Conservation (phyloP, 2,888 invertebrate species). For the Agrochola circellaris region DNA sequence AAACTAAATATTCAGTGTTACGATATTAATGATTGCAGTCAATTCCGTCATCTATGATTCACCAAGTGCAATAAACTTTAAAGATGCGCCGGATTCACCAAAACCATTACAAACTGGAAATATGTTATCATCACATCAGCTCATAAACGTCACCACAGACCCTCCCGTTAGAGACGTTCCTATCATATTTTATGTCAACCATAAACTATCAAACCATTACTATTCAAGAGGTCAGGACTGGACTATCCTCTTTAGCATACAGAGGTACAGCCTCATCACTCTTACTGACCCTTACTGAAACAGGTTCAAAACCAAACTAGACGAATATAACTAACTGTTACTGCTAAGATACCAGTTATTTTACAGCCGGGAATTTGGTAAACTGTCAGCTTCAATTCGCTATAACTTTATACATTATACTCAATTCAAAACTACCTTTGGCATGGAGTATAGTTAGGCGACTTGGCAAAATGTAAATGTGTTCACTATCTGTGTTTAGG, state of each 20-base stretch:
- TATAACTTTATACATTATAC: slow-evolving; percentile 42
- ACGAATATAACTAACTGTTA: slow-evolving; percentile 33
- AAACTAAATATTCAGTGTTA: too few relatives aligned
- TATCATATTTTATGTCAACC: slow-evolving; percentile 37
- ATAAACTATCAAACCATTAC: slow-evolving; percentile 43
- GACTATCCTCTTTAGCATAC: background rate
- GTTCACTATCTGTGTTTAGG: slow-evolving; percentile 37
- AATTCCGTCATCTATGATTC: background rate
- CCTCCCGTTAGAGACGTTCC: slow-evolving; percentile 27
- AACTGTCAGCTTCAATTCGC: slow-evolving; percentile 26
- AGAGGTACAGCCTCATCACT: slow-evolving; percentile 33
- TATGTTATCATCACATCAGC: slow-evolving; percentile 11
- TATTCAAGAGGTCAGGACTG: slow-evolving; percentile 43
- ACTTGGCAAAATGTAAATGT: slow-evolving; percentile 44
- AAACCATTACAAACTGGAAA: slow-evolving; percentile 9
- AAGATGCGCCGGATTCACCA: slow-evolving; percentile 16
- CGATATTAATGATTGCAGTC: background rate
- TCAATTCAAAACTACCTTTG: slow-evolving; percentile 10
- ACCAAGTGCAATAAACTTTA: background rate
- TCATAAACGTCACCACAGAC: slow-evolving; percentile 1
- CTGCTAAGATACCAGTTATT: slow-evolving; percentile 27
- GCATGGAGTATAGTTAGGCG: slow-evolving; percentile 11
- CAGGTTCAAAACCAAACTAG: slow-evolving; percentile 46
- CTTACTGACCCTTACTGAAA: slow-evolving; percentile 31
- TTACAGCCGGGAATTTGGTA: slow-evolving; percentile 36